These are phyloP conservation scores for Notoglanidium macrostoma DNA, from an alignment of 2,797 vertebrate genomes.

Conservation along the genomic window DNA sequence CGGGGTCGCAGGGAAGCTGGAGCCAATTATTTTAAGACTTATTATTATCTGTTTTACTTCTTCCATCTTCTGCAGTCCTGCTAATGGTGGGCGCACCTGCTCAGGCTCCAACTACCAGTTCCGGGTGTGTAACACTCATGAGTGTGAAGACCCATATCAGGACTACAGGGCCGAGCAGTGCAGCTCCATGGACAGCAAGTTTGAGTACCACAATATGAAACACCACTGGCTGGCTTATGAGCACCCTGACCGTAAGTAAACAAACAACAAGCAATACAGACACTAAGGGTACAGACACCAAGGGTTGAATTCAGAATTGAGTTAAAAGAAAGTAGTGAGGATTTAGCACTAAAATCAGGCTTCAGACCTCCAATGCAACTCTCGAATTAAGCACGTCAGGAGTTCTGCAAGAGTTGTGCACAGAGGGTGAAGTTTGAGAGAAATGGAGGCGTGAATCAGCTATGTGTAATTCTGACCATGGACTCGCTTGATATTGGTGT, in stretches of 20 bases:
- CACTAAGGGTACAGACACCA: neutral
- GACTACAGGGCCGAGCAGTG: conserved; percentile 94
- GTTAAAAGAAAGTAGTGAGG: neutral
- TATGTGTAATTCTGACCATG: neutral
- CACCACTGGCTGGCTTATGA: conserved; percentile 96
- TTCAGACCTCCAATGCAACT: neutral
- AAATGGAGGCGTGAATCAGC: neutral
- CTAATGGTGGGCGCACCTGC: conserved; percentile 89
- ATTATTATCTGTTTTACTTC: neutral
- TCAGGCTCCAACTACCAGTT: conserved; percentile 86
- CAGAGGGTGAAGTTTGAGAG: neutral
- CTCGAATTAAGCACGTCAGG: no score
- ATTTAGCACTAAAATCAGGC: neutral
- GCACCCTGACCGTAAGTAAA: conserved; percentile 87
- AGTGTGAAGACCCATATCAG: conserved; percentile 84
- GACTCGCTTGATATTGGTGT: neutral
- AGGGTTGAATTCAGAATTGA: no score
- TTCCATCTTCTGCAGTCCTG: conserved; percentile 75
- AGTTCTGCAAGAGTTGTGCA: neutral
- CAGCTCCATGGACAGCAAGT: conserved; percentile 82
- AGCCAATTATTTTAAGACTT: neutral
- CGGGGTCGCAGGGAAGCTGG: no score
- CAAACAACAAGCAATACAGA: neutral
- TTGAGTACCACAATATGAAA: conserved; percentile 83
- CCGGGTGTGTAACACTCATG: conserved; percentile 88